Percentiles rank a stretch among this genome's conserved stretches.
phyloP scores from a whole-genome alignment of 2,797 vertebrate genomes.

The Hephaestus fuliginosus region DNA sequence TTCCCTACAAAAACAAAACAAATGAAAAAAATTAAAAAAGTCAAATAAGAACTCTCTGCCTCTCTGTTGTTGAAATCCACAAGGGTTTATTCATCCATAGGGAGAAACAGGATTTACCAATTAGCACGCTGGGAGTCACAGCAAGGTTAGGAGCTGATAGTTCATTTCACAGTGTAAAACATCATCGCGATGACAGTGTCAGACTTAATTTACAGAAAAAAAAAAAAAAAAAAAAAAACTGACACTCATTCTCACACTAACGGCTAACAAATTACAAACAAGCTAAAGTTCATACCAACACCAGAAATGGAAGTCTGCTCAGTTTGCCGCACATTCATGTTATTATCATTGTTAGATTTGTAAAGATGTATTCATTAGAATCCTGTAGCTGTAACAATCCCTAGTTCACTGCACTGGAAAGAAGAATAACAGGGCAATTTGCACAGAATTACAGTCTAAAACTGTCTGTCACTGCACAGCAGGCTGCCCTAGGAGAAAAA shows the following conservation, averaged over 20 bases:
- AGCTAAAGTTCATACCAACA: not conserved
- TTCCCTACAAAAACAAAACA: not conserved
- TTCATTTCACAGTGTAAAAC: slow-evolving; percentile 30
- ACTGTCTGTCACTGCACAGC: slow-evolving; percentile 45
- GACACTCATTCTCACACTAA: slow-evolving; percentile 6
- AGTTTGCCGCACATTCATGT: not conserved
- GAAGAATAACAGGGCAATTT: slow-evolving; percentile 52
- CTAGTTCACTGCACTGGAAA: slow-evolving; percentile 51
- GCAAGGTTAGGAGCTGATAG: slow-evolving; percentile 14
- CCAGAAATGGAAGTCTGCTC: not conserved
- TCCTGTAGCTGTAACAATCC: slow-evolving; percentile 4
- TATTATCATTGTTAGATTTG: slow-evolving; percentile 8
- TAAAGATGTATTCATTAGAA: slow-evolving; percentile 17
- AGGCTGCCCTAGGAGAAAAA: slow-evolving; percentile 40
- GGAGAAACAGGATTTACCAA: slow-evolving; percentile 35
- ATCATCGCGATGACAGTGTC: slow-evolving; percentile 41
- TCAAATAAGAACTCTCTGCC: not conserved
- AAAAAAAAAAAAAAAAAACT: not conserved
- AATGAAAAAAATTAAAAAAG: not conserved
- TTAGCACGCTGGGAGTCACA: slow-evolving; percentile 43
- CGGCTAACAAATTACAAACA: slow-evolving; percentile 20
- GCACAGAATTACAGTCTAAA: slow-evolving; percentile 30
- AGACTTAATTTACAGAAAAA: slow-evolving; percentile 15
- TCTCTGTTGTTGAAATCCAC: not conserved
- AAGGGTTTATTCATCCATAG: slow-evolving; percentile 1